Evolutionary conservation across 2,113 vertebrate genomes (phyloP), one percentile per base, ranked within the genome.

Genomic region (Oryzias melastigma): DNA sequence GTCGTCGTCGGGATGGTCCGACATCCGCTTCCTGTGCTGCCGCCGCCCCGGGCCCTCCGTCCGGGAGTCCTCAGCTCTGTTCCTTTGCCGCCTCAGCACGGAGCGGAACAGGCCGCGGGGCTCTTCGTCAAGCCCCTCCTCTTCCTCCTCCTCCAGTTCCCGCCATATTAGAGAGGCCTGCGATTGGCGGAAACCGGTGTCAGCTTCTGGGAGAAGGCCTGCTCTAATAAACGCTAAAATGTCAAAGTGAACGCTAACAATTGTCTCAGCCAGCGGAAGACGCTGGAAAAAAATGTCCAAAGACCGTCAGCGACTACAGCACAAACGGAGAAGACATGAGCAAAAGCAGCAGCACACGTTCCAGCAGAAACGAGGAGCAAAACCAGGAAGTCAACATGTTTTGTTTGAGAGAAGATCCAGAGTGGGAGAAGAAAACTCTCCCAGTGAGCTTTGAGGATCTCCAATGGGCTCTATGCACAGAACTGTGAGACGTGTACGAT

Each of bases 161-260:
- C 94, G 95, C 96, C 97, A 99, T 94, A 99, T 95, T 91, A 95
- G 95, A 94, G 96, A 96, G 94, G 97, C 97, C 97, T 99, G 96
- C 89, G 91, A 94, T 95, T 94, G 95, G 92, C 68, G 96, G 97
- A 99, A 99, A 98, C 89, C 92, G 92, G 92, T 91, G 93, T 99
- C 94, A 98, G 94, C 93, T 92, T 94, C 94, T 91, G 85, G 81
- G 83, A 87, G 86, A 83, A 84, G 73, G 75, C 71, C 68, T 65
- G 53, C 68, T 61, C 85, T 90, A 78, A 85, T 69, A 86, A 69
- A 78, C 18, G 42, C 71, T 85, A 67, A 3, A 35, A 64, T 62
- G 44, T 65, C 58, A 75, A 14, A 5, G 1, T 19, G 18, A 73
- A 14, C 43, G 43, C 19, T 25, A n/a, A 43, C 46, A 61, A 6